Percentiles rank a stretch among this genome's conserved stretches.
Conservation (phyloP, 2,113 vertebrate species). For the Mustela nigripes region DNA sequence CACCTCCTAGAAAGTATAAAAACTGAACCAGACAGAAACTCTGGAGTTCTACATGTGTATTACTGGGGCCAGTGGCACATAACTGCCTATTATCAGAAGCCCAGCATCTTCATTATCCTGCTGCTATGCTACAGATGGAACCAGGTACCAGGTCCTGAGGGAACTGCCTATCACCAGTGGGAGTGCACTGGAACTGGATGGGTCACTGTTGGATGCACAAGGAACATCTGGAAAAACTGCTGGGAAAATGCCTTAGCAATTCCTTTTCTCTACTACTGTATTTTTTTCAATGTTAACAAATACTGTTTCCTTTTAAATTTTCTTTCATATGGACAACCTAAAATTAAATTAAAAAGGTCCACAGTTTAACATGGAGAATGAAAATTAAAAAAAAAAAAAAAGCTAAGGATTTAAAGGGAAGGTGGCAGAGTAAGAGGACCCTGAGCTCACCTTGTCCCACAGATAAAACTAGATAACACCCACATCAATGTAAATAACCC, state of each 20-base stretch:
- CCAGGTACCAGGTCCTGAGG: background rate
- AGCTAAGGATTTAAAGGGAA: background rate
- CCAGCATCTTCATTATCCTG: background rate
- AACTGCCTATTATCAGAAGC: background rate
- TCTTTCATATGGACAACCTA: slow-evolving; percentile 46
- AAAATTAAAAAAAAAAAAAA: slow-evolving; percentile 28
- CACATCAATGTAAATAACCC: background rate
- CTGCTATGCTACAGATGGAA: slow-evolving; percentile 45
- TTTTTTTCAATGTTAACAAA: slow-evolving; percentile 62
- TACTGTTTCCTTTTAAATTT: slow-evolving; percentile 60
- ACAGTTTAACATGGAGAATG: background rate
- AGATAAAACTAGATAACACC: background rate
- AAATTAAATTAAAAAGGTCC: background rate
- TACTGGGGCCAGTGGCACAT: background rate
- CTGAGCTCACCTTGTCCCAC: background rate
- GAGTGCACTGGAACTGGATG: background rate
- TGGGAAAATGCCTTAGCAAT: slow-evolving; percentile 52
- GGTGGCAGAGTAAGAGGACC: background rate
- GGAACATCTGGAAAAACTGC: slow-evolving; percentile 66
- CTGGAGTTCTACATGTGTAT: background rate
- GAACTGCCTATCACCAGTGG: slow-evolving; percentile 9
- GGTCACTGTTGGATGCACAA: slow-evolving; percentile 14
- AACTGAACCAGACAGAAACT: background rate
- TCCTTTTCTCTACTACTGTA: slow-evolving; percentile 41
- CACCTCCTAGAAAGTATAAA: slow-evolving; percentile 25